Conservation (phyloP, 2,888 invertebrate species). For the Heliconius charithonia region DNA sequence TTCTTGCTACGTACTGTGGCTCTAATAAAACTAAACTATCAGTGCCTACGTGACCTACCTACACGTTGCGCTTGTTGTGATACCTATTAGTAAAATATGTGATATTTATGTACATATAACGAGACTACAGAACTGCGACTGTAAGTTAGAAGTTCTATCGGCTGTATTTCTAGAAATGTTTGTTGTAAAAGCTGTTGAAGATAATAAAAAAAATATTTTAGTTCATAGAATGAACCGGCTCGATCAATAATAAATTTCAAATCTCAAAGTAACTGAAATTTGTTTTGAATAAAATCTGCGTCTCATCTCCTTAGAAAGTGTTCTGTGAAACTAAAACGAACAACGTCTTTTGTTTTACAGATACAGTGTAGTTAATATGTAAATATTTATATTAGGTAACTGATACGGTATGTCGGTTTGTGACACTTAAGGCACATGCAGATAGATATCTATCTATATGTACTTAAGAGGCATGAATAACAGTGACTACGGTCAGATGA, state of each 20-base stretch:
- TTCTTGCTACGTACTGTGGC: conserved; percentile 37
- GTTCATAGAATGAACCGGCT: not conserved
- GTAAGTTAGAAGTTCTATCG: not conserved
- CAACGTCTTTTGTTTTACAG: conserved; percentile 13
- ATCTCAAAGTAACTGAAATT: too few relatives aligned
- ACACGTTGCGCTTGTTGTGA: conserved; percentile 62
- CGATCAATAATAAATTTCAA: not conserved
- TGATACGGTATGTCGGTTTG: conserved; percentile 53
- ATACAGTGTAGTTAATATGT: not conserved
- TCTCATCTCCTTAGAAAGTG: not conserved
- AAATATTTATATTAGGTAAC: conserved; percentile 30
- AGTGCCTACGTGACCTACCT: conserved; percentile 76
- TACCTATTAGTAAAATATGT: conserved; percentile 42
- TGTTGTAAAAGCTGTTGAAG: not conserved
- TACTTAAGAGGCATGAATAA: not conserved
- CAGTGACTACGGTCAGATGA: not conserved
- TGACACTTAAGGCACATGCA: conserved; percentile 31
- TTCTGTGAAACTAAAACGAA: conserved; percentile 39
- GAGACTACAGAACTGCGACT: not conserved
- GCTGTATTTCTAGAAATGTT: not conserved
- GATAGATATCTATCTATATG: not conserved
- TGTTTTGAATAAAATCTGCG: not conserved
- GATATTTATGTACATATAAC: conserved; percentile 43
- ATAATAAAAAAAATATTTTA: too few relatives aligned
- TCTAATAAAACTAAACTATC: conserved; percentile 49